These are phyloP conservation scores for Coracias cyanogaster DNA, from an alignment of 2,797 vertebrate genomes.

Conservation along the genomic window DNA sequence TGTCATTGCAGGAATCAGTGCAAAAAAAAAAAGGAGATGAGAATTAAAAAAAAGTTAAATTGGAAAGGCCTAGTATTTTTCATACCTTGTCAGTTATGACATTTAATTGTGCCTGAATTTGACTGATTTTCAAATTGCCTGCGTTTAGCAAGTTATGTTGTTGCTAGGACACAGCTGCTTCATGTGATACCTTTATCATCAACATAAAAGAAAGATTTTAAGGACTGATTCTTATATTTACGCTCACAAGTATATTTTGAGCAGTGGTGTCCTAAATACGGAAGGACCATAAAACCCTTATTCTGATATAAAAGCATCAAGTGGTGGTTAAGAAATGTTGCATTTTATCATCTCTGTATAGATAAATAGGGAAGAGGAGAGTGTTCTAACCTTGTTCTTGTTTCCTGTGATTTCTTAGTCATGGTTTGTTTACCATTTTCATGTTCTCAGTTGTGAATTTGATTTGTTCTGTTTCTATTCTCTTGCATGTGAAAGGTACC, in stretches of 20 bases:
- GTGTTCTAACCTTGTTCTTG: neutral
- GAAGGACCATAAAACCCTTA: neutral
- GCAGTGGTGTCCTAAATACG: neutral
- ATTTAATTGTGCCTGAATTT: conserved; percentile 69
- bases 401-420: conserved; percentile 3
- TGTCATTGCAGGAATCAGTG: conserved; percentile 56
- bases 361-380: neutral
- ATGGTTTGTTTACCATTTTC: neutral
- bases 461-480: neutral
- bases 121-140: conserved; percentile 70
- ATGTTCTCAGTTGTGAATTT: neutral
- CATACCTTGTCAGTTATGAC: conserved; percentile 64
- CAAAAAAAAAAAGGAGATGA: conserved; percentile 30
- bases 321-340: neutral
- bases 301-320: neutral
- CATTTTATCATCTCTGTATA: neutral
- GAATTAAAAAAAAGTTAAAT: conserved; percentile 18
- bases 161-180: conserved; percentile 71
- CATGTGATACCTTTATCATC: conserved; percentile 25
- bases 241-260: neutral
- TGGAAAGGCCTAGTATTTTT: conserved; percentile 58
- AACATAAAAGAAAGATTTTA: neutral
- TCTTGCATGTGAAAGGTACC: neutral
- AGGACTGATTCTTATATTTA: neutral
- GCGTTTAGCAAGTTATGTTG: conserved; percentile 49